These are phyloP conservation scores for Sturnus vulgaris DNA, from an alignment of 2,113 vertebrate species.

Conservation along the genomic window DNA sequence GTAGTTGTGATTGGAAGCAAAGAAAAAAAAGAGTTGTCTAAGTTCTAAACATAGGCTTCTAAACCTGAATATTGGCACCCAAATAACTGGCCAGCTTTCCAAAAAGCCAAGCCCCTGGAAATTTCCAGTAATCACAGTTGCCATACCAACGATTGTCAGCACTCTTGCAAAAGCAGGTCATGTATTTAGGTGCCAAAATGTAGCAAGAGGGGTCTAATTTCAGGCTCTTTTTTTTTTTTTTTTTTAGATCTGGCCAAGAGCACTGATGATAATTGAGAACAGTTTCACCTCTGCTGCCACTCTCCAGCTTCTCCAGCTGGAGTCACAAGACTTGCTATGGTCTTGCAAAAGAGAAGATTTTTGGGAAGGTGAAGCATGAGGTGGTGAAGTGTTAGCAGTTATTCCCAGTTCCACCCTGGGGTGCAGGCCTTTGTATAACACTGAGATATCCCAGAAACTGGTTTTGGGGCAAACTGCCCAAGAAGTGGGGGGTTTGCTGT, in stretches of 20 bases:
- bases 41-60: slow-evolving; percentile 10
- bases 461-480: neutral
- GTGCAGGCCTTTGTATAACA: neutral
- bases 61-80: slow-evolving; percentile 34
- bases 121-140: slow-evolving; percentile 62
- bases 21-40: neutral
- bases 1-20: neutral
- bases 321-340: neutral
- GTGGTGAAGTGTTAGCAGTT: neutral
- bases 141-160: slow-evolving; percentile 56
- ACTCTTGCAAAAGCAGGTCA: slow-evolving; percentile 63
- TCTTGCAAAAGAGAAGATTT: neutral
- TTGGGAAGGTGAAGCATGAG: neutral
- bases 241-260: neutral
- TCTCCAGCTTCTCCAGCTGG: neutral
- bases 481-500: neutral
- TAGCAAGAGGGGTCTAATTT: slow-evolving; percentile 49
- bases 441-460: neutral
- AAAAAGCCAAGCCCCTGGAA: slow-evolving; percentile 59
- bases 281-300: neutral
- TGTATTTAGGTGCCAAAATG: slow-evolving; percentile 48
- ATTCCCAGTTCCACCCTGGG: neutral
- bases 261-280: neutral
- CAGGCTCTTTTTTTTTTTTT: neutral
- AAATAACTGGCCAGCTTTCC: slow-evolving; percentile 43